Evolutionary conservation across 2,113 vertebrate genomes (phyloP).

Genomic region (Tychaedon coryphoeus): DNA sequence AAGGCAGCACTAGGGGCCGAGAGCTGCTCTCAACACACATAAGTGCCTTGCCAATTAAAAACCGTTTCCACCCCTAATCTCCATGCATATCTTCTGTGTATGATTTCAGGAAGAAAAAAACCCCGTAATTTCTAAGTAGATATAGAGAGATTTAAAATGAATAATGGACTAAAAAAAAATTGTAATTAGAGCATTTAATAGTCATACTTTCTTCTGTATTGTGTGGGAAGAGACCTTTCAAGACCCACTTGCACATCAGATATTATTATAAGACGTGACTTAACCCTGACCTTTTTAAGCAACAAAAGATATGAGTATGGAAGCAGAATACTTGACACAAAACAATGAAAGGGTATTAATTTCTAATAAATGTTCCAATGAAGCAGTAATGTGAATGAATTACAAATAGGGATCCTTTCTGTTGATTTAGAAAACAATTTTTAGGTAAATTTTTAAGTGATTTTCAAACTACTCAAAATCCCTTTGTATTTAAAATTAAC

Average conservation of each 20-base stretch:
- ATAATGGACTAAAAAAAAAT: background rate
- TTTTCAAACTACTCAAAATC: background rate
- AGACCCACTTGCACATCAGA: background rate
- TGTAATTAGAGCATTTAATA: background rate
- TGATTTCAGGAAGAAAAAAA: background rate
- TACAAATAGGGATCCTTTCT: background rate
- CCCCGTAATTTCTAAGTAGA: background rate
- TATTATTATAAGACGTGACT: background rate
- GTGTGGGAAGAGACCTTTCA: background rate
- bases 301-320: background rate
- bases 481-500: background rate
- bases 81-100: background rate
- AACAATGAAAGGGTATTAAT: background rate
- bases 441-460: background rate
- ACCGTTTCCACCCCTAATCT: background rate
- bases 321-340: background rate
- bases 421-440: background rate
- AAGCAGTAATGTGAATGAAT: background rate
- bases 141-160: background rate
- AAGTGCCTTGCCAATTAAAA: background rate
- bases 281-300: background rate
- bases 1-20: background rate
- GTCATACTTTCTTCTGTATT: background rate
- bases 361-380: background rate
- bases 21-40: background rate